Conservation (phyloP, 2,797 vertebrate genomes). For the Tachyglossus aculeatus region DNA sequence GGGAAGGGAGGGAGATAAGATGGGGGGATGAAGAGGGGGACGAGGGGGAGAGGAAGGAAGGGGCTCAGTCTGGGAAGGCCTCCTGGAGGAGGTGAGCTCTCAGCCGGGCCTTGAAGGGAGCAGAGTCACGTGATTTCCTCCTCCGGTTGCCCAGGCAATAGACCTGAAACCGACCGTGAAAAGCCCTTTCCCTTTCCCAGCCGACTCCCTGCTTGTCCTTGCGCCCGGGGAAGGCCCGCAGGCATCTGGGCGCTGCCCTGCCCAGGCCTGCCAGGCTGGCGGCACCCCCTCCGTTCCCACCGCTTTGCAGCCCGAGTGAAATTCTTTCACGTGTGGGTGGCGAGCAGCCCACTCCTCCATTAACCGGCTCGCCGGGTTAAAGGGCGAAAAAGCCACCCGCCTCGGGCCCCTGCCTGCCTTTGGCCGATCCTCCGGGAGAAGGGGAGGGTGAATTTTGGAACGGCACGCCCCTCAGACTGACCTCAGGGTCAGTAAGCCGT, state of each 20-base stretch:
- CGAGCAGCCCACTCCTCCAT: neutral
- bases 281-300: constrained; percentile 1
- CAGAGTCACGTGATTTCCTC: no score
- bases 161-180: neutral
- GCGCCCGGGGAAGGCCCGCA: neutral
- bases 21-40: no score
- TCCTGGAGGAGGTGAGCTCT: no score
- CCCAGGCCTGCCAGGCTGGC: neutral
- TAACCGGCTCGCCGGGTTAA: constrained; percentile 10
- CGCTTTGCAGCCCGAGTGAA: constrained; percentile 15
- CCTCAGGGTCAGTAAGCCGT: no score
- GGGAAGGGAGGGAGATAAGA: no score
- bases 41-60: no score
- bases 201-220: neutral
- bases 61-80: no score
- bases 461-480: no score
- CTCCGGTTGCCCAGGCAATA: no score
- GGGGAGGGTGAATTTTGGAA: neutral
- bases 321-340: constrained; percentile 31
- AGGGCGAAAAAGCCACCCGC: constrained; percentile 10
- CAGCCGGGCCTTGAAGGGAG: no score
- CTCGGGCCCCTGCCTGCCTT: neutral
- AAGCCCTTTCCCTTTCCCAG: neutral
- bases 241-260: neutral
- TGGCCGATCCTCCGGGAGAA: neutral